Conservation (phyloP, 2,113 vertebrate genomes). For the Laterallus jamaicensis region DNA sequence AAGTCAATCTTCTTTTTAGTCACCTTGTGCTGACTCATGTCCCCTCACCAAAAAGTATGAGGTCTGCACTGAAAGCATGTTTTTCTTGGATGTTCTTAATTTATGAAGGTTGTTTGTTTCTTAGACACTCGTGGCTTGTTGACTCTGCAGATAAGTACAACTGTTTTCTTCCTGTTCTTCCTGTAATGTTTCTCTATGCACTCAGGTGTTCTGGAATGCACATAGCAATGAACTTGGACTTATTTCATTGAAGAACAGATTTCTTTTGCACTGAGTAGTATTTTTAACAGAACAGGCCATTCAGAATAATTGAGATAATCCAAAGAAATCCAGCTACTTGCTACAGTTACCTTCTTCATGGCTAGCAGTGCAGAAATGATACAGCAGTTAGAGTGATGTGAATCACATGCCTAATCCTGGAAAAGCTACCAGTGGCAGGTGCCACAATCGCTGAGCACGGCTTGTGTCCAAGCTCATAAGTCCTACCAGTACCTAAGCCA, state of each 20-base stretch:
- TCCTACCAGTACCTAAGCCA: not conserved
- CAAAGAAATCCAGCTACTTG: not conserved
- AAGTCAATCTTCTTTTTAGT: not conserved
- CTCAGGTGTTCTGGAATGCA: not conserved
- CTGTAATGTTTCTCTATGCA: not conserved
- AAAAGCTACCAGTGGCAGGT: not conserved
- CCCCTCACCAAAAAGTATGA: not conserved
- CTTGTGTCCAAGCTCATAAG: not conserved
- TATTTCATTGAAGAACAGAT: not conserved
- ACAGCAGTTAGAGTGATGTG: not conserved
- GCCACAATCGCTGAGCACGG: rapidly evolving
- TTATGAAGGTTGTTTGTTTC: not conserved
- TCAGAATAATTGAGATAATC: not conserved
- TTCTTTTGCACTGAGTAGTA: not conserved
- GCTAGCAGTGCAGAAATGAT: not conserved
- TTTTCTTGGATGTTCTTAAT: not conserved
- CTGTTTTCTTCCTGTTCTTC: not conserved
- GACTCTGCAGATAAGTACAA: not conserved
- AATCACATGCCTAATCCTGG: not conserved
- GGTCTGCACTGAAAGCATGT: not conserved
- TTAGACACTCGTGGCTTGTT: not conserved
- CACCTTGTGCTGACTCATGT: not conserved
- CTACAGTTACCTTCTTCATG: not conserved
- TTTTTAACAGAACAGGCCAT: not conserved
- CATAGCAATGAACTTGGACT: not conserved